phyloP scores from a whole-genome alignment of 2,113 vertebrate species.

The Girardinichthys multiradiatus region DNA sequence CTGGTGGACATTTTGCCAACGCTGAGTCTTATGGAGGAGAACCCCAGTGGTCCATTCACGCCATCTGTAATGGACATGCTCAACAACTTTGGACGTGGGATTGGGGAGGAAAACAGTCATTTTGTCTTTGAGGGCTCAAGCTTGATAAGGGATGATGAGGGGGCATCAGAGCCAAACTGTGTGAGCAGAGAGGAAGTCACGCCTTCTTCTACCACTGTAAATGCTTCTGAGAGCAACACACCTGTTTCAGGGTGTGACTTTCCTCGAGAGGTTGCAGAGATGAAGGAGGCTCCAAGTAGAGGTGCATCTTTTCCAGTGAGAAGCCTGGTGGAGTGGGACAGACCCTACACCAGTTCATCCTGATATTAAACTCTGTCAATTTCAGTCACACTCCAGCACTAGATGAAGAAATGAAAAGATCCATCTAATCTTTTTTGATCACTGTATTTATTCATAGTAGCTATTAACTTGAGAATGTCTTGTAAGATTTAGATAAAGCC shows the following conservation, averaged over 20 bases:
- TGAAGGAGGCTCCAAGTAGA: conserved; percentile 9
- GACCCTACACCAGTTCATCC: conserved; percentile 50
- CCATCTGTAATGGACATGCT: conserved; percentile 67
- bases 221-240: background rate
- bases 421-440: background rate
- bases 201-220: background rate
- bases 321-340: conserved; percentile 77
- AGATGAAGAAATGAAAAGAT: background rate
- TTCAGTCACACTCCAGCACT: background rate
- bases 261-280: conserved; percentile 5
- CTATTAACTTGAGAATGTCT: background rate
- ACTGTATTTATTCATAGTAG: background rate
- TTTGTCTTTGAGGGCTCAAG: conserved; percentile 46
- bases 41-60: conserved; percentile 27
- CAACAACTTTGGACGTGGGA: conserved; percentile 65
- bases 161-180: background rate
- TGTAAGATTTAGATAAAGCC: background rate
- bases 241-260: conserved; percentile 1
- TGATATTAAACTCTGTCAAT: conserved; percentile 41
- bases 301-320: conserved; percentile 38
- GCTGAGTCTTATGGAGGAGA: conserved; percentile 67
- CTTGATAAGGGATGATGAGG: conserved; percentile 8
- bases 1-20: conserved; percentile 71
- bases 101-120: conserved; percentile 40
- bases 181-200: background rate